Conservation (phyloP, 2,797 vertebrate genomes). For the Argya squamiceps region DNA sequence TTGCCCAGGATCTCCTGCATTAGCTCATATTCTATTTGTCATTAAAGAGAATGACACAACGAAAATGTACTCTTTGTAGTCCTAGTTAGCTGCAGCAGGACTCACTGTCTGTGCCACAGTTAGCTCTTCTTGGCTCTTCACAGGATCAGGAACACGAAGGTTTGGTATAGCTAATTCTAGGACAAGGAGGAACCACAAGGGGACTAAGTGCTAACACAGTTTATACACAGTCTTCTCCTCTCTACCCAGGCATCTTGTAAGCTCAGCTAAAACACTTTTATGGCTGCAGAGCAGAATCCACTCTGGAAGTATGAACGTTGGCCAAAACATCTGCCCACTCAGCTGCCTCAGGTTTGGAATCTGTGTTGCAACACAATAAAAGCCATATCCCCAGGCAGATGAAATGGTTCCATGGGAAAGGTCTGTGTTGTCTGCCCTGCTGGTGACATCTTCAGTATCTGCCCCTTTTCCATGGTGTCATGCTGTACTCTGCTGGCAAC, state of each 20-base stretch:
- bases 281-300: neutral
- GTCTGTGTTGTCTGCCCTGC: neutral
- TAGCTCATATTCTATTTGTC: constrained; percentile 23
- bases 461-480: neutral
- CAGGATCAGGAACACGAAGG: neutral
- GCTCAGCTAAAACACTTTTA: neutral
- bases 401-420: neutral
- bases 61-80: neutral
- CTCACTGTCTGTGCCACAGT: neutral
- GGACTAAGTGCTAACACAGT: neutral
- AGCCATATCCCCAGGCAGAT: neutral
- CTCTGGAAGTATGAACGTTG: neutral
- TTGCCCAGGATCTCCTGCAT: neutral
- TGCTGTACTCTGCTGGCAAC: neutral
- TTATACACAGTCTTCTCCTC: neutral
- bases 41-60: constrained; percentile 11
- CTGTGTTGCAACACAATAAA: neutral
- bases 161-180: neutral
- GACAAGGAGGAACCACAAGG: neutral
- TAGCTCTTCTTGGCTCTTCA: neutral
- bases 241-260: neutral
- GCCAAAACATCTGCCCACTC: neutral
- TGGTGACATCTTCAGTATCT: neutral
- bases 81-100: neutral
- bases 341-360: neutral